phyloP scores from a whole-genome alignment of 2,888 invertebrate species.

The Dorcus parallelipipedus region DNA sequence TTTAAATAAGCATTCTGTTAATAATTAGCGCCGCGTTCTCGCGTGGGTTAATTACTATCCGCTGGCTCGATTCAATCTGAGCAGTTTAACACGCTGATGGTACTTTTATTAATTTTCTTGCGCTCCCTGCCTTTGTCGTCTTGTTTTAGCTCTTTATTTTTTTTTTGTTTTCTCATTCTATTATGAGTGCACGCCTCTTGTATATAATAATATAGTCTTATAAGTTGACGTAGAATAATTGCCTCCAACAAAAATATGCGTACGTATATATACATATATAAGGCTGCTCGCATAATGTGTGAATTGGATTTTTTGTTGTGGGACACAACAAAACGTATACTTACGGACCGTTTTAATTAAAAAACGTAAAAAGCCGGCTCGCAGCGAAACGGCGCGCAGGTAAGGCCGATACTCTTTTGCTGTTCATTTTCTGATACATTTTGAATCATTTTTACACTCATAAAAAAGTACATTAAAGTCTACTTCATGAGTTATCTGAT shows the following conservation, averaged over 20 bases:
- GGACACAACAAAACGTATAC: no score
- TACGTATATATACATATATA: not conserved
- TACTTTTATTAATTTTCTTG: slow-evolving; percentile 3
- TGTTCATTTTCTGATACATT: no score
- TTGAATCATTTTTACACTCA: no score
- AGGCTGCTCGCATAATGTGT: no score
- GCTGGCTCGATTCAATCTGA: slow-evolving; percentile 3
- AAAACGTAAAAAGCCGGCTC: no score
- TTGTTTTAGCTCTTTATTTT: not conserved
- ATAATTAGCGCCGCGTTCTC: slow-evolving; percentile 26
- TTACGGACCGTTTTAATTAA: no score
- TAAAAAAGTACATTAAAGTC: no score
- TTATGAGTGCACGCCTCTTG: not conserved
- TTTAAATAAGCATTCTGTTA: slow-evolving; percentile 30
- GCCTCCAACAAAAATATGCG: not conserved
- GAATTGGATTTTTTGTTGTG: no score
- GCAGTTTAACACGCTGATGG: slow-evolving; percentile 1
- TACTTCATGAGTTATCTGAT: no score
- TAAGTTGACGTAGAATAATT: slow-evolving; percentile 2
- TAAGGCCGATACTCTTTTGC: no score
- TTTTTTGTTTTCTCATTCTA: not conserved
- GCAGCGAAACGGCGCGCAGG: no score
- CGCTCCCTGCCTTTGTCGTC: slow-evolving; percentile 2
- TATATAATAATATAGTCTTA: slow-evolving; percentile 1
- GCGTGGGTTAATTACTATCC: slow-evolving; percentile 24